These are phyloP conservation scores for Pardalotus punctatus DNA, from an alignment of 2,113 vertebrate species.

Conservation along the genomic window DNA sequence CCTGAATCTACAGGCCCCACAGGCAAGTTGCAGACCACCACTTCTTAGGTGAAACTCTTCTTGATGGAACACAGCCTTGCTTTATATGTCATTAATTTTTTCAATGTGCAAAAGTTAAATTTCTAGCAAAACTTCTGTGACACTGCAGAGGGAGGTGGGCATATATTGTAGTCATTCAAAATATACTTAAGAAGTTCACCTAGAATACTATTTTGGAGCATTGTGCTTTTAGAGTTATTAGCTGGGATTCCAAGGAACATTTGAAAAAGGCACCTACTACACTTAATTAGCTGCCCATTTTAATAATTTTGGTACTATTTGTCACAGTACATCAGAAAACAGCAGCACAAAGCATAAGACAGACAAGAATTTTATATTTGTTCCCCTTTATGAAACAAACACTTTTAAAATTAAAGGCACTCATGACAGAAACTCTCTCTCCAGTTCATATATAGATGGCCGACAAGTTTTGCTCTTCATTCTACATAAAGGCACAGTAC, in stretches of 20 bases:
- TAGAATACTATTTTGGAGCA: neutral
- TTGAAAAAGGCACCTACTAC: neutral
- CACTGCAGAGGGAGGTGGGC: neutral
- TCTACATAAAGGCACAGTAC: constrained; percentile 86
- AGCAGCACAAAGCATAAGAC: constrained; percentile 53
- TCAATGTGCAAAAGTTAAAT: neutral
- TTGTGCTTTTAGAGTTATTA: neutral
- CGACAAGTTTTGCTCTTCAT: constrained; percentile 78
- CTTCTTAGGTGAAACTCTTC: neutral
- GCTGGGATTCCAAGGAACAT: neutral
- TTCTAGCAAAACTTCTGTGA: neutral
- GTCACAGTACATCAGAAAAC: constrained; percentile 43
- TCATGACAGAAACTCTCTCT: constrained; percentile 89
- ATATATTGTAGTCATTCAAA: neutral
- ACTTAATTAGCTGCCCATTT: neutral
- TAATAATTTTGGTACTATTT: constrained; percentile 22
- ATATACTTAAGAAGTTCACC: neutral
- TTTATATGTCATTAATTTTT: neutral
- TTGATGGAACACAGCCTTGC: neutral
- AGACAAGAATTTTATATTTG: neutral
- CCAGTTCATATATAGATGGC: constrained; percentile 82
- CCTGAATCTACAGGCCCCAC: neutral
- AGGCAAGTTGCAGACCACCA: neutral
- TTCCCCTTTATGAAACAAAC: constrained; percentile 16
- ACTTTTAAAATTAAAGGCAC: constrained; percentile 45